These are phyloP conservation scores for Ditula angustiorana DNA, from an alignment of 2,888 invertebrate genomes.

Conservation along the genomic window DNA sequence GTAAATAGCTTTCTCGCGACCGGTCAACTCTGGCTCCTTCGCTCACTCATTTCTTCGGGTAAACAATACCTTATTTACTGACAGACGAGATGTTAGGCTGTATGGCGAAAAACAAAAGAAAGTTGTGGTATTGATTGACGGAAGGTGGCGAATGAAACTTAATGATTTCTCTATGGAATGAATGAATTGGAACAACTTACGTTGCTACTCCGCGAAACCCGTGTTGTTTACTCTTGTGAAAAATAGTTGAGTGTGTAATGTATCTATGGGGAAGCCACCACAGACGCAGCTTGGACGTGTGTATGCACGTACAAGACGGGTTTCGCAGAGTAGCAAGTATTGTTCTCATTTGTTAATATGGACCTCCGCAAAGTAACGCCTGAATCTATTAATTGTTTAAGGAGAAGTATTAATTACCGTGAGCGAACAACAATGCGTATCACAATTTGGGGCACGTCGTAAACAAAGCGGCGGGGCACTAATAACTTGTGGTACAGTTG, in stretches of 20 bases:
- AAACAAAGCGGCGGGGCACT: conserved; percentile 1
- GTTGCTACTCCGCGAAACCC: neutral
- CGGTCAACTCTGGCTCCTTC: conserved; percentile 46
- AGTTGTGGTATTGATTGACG: conserved; percentile 50
- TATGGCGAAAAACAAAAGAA: conserved; percentile 43
- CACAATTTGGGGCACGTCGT: neutral
- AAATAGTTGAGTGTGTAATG: too few relatives aligned
- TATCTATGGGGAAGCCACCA: too few relatives aligned
- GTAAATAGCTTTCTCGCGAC: conserved; percentile 26
- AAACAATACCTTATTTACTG: conserved; percentile 35
- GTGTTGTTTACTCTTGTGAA: too few relatives aligned
- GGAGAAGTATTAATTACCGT: conserved; percentile 6
- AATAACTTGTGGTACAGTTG: conserved; percentile 4
- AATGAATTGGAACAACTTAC: too few relatives aligned
- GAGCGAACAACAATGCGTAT: conserved; percentile 3
- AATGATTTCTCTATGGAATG: too few relatives aligned
- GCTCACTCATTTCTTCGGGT: conserved; percentile 44
- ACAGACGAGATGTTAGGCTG: neutral
- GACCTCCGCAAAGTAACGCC: too few relatives aligned
- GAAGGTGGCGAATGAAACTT: conserved; percentile 47
- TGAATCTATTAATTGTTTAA: too few relatives aligned
- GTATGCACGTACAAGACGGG: too few relatives aligned
- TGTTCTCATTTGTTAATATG: neutral
- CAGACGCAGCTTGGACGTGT: too few relatives aligned
- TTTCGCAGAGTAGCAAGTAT: too few relatives aligned